Percentiles rank a stretch among this genome's conserved stretches.
These are phyloP conservation scores for Erannis defoliaria DNA, from an alignment of 2,888 invertebrate species.

Conservation along the genomic window DNA sequence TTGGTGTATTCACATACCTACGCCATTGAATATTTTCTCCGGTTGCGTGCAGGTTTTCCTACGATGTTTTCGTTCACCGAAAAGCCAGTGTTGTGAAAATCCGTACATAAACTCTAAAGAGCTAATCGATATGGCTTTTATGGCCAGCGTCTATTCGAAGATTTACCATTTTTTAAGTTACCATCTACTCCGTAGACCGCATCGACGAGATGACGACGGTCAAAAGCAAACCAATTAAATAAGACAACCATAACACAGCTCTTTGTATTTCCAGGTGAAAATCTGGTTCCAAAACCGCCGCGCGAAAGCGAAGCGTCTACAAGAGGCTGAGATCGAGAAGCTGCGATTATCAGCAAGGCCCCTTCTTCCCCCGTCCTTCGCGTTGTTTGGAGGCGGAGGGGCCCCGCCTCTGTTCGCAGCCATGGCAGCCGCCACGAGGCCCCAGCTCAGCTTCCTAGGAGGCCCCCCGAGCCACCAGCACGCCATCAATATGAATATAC, in stretches of 20 bases:
- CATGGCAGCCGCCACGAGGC: conserved; percentile 88
- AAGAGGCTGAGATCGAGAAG: conserved; percentile 98
- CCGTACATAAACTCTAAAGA: too few species aligned
- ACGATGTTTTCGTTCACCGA: too few species aligned
- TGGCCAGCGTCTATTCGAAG: too few species aligned
- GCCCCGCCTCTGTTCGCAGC: conserved; percentile 90
- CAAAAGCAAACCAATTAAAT: neutral
- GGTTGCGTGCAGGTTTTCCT: too few species aligned
- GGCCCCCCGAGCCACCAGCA: conserved; percentile 85
- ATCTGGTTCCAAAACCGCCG: conserved; percentile 97
- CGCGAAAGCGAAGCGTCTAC: conserved; percentile 98
- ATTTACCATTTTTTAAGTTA: too few species aligned
- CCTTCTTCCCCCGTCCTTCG: conserved; percentile 91
- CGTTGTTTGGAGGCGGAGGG: conserved; percentile 89
- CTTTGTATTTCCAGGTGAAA: conserved; percentile 89
- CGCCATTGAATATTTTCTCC: too few species aligned
- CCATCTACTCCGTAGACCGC: too few species aligned
- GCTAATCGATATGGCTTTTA: too few species aligned
- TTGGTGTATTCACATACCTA: too few species aligned
- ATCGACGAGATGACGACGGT: neutral
- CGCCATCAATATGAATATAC: conserved; percentile 84
- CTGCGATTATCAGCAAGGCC: conserved; percentile 94
- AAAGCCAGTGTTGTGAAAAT: too few species aligned
- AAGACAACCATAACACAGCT: neutral
- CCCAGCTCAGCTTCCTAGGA: conserved; percentile 87